Conservation (phyloP, 2,888 invertebrate genomes). For the Portevinia maculata region DNA sequence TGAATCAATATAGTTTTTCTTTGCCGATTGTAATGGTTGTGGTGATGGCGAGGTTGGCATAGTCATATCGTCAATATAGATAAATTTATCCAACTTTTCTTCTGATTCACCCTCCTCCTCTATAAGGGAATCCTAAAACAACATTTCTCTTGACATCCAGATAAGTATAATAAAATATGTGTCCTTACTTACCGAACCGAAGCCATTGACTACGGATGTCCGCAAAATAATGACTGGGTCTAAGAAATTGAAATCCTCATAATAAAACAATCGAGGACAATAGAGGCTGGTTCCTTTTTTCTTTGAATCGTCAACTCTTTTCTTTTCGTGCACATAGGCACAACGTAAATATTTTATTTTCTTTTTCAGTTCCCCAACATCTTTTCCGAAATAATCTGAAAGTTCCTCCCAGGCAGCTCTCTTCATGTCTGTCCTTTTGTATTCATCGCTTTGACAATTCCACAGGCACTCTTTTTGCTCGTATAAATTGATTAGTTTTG, state of each 20-base stretch:
- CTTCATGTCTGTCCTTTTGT: constrained; percentile 65
- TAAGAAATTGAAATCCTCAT: constrained; percentile 62
- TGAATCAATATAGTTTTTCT: background rate
- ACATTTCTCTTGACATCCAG: background rate
- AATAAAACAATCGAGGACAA: constrained; percentile 69
- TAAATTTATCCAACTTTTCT: background rate
- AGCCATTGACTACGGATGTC: background rate
- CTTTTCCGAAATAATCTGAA: constrained; percentile 43
- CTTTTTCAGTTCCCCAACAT: constrained; percentile 60
- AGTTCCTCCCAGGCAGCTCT: constrained; percentile 69
- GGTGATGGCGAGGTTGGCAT: background rate
- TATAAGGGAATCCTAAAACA: background rate
- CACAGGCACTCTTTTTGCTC: constrained; percentile 72
- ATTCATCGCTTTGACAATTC: constrained; percentile 65
- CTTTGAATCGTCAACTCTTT: constrained; percentile 64
- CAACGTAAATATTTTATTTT: constrained; percentile 74
- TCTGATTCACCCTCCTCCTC: background rate
- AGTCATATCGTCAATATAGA: background rate
- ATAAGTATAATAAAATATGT: background rate
- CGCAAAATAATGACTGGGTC: constrained; percentile 60
- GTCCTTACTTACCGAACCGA: background rate
- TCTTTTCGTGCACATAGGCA: constrained; percentile 72
- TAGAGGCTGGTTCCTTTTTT: constrained; percentile 15
- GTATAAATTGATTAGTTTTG: constrained; percentile 40
- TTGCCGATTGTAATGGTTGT: background rate